These are phyloP conservation scores for Candoia aspera DNA, from an alignment of 2,113 vertebrate genomes.

Conservation along the genomic window DNA sequence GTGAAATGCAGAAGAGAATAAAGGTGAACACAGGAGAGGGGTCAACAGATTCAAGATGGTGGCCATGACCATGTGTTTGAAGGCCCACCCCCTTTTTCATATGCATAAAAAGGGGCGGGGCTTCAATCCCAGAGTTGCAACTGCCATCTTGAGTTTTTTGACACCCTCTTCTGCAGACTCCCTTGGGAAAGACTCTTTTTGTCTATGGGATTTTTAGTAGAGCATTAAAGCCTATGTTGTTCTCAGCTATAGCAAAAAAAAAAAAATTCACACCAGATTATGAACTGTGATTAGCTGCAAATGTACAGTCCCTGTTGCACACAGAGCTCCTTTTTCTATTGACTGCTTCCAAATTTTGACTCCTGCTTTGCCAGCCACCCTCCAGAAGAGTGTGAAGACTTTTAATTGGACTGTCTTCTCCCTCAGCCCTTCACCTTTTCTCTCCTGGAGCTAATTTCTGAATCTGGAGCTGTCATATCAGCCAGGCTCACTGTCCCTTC, in stretches of 20 bases:
- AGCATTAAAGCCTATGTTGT: not conserved
- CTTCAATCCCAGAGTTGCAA: too few species aligned
- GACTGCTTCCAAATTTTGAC: not conserved
- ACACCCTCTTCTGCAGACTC: too few species aligned
- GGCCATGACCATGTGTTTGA: too few species aligned
- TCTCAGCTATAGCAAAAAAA: not conserved
- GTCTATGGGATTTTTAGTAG: too few species aligned
- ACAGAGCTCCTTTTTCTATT: not conserved
- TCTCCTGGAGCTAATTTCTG: not conserved
- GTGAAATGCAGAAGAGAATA: too few species aligned
- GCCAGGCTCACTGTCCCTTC: not conserved
- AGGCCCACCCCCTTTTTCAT: too few species aligned
- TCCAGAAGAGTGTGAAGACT: not conserved
- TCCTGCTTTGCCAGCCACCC: not conserved
- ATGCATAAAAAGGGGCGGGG: too few species aligned
- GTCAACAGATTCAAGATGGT: too few species aligned
- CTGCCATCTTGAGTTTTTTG: too few species aligned
- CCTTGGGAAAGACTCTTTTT: too few species aligned
- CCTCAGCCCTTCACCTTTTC: not conserved
- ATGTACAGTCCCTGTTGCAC: not conserved
- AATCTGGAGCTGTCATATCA: not conserved
- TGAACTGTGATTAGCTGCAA: not conserved
- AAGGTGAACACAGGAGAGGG: too few species aligned
- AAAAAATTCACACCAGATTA: not conserved
- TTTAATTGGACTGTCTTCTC: not conserved